Percentiles rank a stretch among this genome's conserved stretches.
Evolutionary conservation across 2,888 invertebrate genomes (phyloP).

Genomic region (Lepetodrilus schrolli): DNA sequence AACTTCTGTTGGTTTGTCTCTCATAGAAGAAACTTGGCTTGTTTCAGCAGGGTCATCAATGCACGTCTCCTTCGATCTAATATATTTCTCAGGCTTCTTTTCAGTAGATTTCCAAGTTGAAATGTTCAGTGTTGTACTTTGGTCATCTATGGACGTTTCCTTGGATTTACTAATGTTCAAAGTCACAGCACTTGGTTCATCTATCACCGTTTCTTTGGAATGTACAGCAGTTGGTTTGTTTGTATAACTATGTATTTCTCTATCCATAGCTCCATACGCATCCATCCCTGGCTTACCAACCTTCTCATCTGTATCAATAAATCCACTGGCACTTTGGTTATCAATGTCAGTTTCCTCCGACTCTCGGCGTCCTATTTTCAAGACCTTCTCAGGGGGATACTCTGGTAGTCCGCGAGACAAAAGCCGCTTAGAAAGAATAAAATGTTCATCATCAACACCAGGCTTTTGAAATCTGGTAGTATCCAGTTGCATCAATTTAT

Average conservation of each 20-base stretch:
- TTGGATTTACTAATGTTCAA: not conserved
- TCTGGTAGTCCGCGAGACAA: not conserved
- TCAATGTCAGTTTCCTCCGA: not conserved
- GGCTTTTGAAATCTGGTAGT: not conserved
- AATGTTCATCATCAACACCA: not conserved
- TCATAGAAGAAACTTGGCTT: not conserved
- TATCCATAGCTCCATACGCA: no score
- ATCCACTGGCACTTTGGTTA: no score
- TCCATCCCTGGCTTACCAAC: no score
- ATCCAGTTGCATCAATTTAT: not conserved
- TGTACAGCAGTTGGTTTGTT: no score
- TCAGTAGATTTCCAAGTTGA: no score
- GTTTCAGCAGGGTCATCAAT: not conserved
- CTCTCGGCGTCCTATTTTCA: not conserved
- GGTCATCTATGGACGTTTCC: not conserved
- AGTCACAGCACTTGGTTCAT: not conserved
- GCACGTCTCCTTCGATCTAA: not conserved
- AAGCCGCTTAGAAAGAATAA: not conserved
- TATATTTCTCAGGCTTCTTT: not conserved
- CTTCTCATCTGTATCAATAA: no score
- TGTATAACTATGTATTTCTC: no score
- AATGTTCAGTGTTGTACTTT: not conserved
- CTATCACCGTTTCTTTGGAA: no score
- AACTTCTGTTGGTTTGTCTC: not conserved
- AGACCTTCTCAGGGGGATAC: conserved; percentile 4